A percentile compares a stretch with the other conserved stretches of the same genome.
These are phyloP conservation scores for Sabellastarte sp. DNA, from an alignment of 2,888 invertebrate species.

Conservation along the genomic window DNA sequence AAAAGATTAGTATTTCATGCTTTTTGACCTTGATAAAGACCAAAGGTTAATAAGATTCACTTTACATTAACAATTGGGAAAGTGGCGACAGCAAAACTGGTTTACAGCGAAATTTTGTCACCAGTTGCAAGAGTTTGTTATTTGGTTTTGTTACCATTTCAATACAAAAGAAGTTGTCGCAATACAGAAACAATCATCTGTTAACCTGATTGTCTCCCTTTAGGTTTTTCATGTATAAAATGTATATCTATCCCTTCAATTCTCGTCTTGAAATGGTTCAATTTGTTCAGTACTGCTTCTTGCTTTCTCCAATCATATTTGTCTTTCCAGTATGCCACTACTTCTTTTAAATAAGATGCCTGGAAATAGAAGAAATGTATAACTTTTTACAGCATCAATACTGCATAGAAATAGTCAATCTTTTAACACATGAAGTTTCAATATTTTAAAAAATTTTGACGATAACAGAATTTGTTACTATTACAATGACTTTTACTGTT, in stretches of 20 bases:
- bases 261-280: constrained; percentile 73
- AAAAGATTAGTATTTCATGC: no score
- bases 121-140: no score
- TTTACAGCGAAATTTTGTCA: no score
- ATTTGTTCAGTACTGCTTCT: constrained; percentile 72
- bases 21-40: no score
- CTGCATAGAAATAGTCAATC: neutral
- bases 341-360: constrained; percentile 5
- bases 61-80: no score
- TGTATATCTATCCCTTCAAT: constrained; percentile 78
- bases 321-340: constrained; percentile 72
- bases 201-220: no score
- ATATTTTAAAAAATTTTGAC: no score
- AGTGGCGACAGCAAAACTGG: no score
- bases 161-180: no score
- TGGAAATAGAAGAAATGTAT: neutral
- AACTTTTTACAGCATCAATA: neutral
- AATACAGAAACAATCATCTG: no score
- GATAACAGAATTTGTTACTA: neutral
- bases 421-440: neutral
- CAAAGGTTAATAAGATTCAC: no score
- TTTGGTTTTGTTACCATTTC: no score
- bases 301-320: constrained; percentile 72
- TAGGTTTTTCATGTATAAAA: constrained; percentile 71
- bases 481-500: neutral